Evolutionary conservation across 2,888 invertebrate genomes (phyloP), one percentile per base, ranked within the genome.

Genomic region (Tipula confusa): DNA sequence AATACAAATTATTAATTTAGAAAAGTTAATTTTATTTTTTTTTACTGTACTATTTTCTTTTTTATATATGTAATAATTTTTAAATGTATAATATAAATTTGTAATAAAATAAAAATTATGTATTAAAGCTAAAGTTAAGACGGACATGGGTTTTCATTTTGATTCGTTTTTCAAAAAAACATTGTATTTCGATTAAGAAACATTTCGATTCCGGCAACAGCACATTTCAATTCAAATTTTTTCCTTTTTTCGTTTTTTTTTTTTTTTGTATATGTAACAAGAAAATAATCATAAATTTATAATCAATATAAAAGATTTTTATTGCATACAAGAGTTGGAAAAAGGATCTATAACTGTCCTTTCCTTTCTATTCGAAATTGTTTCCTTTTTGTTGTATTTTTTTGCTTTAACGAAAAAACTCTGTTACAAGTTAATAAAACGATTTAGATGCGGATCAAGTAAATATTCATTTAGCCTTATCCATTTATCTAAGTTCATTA

Each of bases 261-360:
- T n/a, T n/a, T n/a, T n/a, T n/a, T n/a, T n/a, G n/a, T n/a, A n/a
- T n/a, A n/a, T n/a, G 33, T 33, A 64, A 64, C 64, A 64, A 64
- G 64, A 64, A 64, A 64, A 64, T 64, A 64, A 64, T 64, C 64
- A 64, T 64, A 64, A 64, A 64, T 64, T 64, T 64, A 64, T 64
- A 64, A 64, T 64, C 64, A 64, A 64, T 24, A 64, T 24, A 64
- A 64, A 64, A 64, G 64, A 64, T 64, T 64, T 64, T 64, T 64
- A 64, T 64, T 64, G 64, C 64, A 64, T 64, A 64, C 64, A 64
- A 64, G 64, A n/a, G n/a, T n/a, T n/a, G n/a, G 24, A 24, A 64
- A 64, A 64, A 24, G 64, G 64, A 64, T 64, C 18, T 24, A 64
- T 24, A 64, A 24, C 64, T 24, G 18, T 64, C 64, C 64, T 64